phyloP scores from a whole-genome alignment of 37 sponge, comb jelly and placozoan genomes.

The Petrosia ficiformis region DNA sequence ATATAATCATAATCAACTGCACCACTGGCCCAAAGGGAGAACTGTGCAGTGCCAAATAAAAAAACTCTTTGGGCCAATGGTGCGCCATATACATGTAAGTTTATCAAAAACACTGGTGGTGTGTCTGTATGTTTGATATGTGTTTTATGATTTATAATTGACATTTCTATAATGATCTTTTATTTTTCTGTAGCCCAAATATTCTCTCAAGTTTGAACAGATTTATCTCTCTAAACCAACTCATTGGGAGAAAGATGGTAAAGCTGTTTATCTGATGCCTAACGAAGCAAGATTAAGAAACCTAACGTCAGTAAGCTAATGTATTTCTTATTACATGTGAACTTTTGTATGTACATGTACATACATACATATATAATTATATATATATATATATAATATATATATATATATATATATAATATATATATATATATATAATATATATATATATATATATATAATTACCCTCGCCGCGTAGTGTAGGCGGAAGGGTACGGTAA shows the following conservation, averaged over 20 bases:
- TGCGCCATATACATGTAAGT: no score
- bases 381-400: no score
- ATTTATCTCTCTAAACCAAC: slow-evolving; percentile 99
- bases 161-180: background rate
- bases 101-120: background rate
- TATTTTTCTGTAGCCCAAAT: slow-evolving; percentile 63
- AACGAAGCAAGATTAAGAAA: slow-evolving; percentile 98
- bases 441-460: background rate
- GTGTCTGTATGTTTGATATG: background rate
- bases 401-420: no score
- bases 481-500: no score
- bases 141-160: background rate
- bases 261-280: slow-evolving; percentile 93
- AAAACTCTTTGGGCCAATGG: no score
- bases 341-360: no score
- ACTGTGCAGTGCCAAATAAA: no score
- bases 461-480: no score
- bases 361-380: no score
- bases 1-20: no score
- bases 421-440: background rate
- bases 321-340: background rate
- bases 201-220: slow-evolving; percentile 99
- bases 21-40: no score
- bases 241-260: slow-evolving; percentile 98
- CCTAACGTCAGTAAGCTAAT: slow-evolving; percentile 70